A percentile compares a stretch with the other conserved stretches of the same genome.
phyloP scores from a whole-genome alignment of 2,797 vertebrate species.

The Alcedo quadribrachys region DNA sequence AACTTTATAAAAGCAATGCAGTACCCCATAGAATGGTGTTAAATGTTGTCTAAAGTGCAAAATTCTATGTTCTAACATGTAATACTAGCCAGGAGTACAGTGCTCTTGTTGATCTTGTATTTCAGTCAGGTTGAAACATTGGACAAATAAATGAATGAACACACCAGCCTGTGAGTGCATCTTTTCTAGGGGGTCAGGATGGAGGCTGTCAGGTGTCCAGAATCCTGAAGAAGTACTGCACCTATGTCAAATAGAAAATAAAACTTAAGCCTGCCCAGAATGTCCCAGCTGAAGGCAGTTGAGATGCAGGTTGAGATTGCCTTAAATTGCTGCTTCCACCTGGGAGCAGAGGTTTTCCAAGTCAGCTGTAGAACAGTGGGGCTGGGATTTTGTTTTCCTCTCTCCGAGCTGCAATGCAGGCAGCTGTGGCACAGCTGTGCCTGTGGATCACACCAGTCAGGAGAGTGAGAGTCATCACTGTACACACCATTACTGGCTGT shows the following conservation, averaged over 20 bases:
- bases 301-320: too few species aligned
- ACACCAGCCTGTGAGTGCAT: not conserved
- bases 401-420: too few species aligned
- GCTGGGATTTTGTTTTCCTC: too few species aligned
- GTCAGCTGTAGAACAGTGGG: too few species aligned
- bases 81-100: constrained; percentile 90
- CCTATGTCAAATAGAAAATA: constrained; percentile 72
- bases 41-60: constrained; percentile 92
- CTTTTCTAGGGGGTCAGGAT: not conserved
- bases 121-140: constrained; percentile 94
- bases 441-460: too few species aligned
- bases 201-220: constrained; percentile 82
- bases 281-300: too few species aligned
- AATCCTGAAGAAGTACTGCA: constrained; percentile 98
- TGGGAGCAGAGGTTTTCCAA: too few species aligned
- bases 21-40: constrained; percentile 93
- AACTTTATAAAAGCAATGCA: constrained; percentile 91
- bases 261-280: too few species aligned
- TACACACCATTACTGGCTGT: fast-evolving
- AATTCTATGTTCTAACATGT: constrained; percentile 93
- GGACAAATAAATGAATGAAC: constrained; percentile 95
- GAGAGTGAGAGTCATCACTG: too few species aligned
- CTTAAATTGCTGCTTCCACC: too few species aligned
- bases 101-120: constrained; percentile 93
- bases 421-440: too few species aligned